Percentiles rank a stretch among this genome's conserved stretches.
Evolutionary conservation across 2,113 vertebrate species (phyloP).

Genomic region (Dryoscopus gambensis): DNA sequence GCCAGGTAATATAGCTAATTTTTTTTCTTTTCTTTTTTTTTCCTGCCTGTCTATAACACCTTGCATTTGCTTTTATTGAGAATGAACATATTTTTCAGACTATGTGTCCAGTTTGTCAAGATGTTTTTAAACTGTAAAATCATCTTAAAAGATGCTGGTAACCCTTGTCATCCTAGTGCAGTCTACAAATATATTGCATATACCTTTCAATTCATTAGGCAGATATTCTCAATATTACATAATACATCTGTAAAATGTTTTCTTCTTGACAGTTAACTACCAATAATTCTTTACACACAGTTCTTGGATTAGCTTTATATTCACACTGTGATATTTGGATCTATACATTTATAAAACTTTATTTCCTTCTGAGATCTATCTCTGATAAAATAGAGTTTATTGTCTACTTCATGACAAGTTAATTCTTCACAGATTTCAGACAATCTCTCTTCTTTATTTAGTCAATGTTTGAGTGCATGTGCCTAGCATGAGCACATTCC

Average conservation of each 20-base stretch:
- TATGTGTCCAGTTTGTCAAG: not conserved
- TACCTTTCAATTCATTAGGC: not conserved
- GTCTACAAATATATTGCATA: not conserved
- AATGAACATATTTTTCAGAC: not conserved
- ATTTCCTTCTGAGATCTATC: not conserved
- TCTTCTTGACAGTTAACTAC: not conserved
- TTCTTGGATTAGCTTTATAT: not conserved
- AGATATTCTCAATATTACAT: not conserved
- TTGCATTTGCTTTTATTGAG: not conserved
- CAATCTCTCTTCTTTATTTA: not conserved
- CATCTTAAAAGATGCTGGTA: not conserved
- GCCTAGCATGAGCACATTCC: not conserved
- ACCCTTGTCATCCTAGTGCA: not conserved
- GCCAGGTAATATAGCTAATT: not conserved
- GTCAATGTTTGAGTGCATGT: not conserved
- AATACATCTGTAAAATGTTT: not conserved
- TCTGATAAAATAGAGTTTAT: not conserved
- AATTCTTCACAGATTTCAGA: not conserved
- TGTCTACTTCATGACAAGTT: not conserved
- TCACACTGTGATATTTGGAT: not conserved
- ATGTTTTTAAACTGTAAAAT: not conserved
- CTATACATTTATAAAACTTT: not conserved
- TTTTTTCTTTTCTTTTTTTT: not conserved
- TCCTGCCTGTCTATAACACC: not conserved
- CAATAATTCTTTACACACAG: not conserved